Evolutionary conservation across 2,888 invertebrate species (phyloP).

Genomic region (Seira sanloemensis): DNA sequence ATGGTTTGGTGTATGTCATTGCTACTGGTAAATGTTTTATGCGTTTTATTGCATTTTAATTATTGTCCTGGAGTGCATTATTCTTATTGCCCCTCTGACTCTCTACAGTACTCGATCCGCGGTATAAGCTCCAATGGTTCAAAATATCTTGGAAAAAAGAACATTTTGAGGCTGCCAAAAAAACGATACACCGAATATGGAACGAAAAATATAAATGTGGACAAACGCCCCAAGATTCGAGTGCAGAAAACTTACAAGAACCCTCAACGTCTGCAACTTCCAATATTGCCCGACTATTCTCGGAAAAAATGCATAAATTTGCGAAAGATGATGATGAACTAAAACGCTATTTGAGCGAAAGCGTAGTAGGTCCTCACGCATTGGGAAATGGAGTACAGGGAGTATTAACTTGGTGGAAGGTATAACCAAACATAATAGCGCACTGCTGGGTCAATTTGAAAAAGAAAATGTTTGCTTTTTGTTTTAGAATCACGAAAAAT

Average conservation of each 20-base stretch:
- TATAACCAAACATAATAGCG: no score
- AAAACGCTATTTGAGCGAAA: not conserved
- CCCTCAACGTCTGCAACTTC: not conserved
- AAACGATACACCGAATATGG: not conserved
- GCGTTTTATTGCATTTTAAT: not conserved
- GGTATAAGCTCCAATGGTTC: not conserved
- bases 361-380: no score
- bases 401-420: no score
- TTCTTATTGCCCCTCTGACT: no score
- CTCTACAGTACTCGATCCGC: not conserved
- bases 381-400: no score
- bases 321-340: not conserved
- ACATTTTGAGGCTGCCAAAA: not conserved
- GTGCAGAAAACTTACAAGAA: no score
- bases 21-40: not conserved
- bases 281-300: not conserved
- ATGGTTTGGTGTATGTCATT: not conserved
- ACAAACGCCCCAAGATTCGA: not conserved
- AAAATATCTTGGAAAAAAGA: not conserved
- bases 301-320: not conserved
- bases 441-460: no score
- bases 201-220: not conserved
- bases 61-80: not conserved
- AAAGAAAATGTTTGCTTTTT: not conserved
- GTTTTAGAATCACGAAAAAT: constrained; percentile 21